A percentile compares a stretch with the other conserved stretches of the same genome.
phyloP scores from a whole-genome alignment of 2,888 invertebrate genomes.

The Phlogophora meticulosa region DNA sequence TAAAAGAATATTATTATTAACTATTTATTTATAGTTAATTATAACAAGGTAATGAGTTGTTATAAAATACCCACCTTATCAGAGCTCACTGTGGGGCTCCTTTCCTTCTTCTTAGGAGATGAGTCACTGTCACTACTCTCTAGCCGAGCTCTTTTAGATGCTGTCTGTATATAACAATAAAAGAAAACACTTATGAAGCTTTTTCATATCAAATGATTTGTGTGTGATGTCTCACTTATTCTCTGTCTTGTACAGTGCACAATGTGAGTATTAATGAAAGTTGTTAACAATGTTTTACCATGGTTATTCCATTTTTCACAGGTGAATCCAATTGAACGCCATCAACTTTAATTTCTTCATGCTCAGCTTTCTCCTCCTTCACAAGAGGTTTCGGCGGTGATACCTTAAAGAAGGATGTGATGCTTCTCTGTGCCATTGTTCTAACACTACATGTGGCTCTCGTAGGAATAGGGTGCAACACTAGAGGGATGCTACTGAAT shows the following conservation, averaged over 20 bases:
- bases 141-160: slow-evolving; percentile 79
- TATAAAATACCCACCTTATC: no score
- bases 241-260: no score
- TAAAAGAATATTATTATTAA: neutral
- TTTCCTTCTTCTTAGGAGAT: slow-evolving; percentile 58
- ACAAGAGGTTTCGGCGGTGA: slow-evolving; percentile 77
- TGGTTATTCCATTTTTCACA: slow-evolving; percentile 57
- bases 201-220: neutral
- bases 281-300: slow-evolving; percentile 58
- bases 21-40: neutral
- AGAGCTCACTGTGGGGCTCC: slow-evolving; percentile 58
- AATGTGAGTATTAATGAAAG: neutral
- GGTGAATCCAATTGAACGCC: slow-evolving; percentile 47
- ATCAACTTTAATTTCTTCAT: slow-evolving; percentile 53
- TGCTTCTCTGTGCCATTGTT: slow-evolving; percentile 87
- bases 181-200: neutral
- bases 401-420: slow-evolving; percentile 86
- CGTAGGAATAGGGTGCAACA: slow-evolving; percentile 1
- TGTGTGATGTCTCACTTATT: no score
- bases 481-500: neutral
- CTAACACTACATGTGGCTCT: slow-evolving; percentile 39
- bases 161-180: slow-evolving; percentile 67
- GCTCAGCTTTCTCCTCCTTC: slow-evolving; percentile 28
- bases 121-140: slow-evolving; percentile 81
- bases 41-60: no score